Base-by-base conservation (phyloP, 2,113 vertebrate species). In the Steatornis caripensis region DNA sequence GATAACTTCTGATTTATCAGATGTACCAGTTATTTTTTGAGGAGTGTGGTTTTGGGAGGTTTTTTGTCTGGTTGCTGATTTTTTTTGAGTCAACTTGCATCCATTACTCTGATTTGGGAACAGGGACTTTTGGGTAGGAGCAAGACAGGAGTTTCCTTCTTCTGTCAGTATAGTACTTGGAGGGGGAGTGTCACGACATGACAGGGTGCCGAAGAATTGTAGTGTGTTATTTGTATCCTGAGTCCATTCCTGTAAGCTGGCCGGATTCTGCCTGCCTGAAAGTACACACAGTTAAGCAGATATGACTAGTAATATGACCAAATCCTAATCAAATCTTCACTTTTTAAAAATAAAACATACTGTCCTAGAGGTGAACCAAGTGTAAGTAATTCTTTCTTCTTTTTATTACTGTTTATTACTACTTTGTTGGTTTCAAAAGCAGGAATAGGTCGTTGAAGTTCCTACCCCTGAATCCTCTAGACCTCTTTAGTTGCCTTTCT, bases 201-300 rank as follows among this genome's bases (percentile, higher is more conserved):
- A 4, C 16, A 16, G 37, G 0, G 1, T 77, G 5, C 37, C 45
- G 13, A 22, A 6, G 54, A 69, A 64, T 4, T 69, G 34, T 12
- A 0, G 4, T 45, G 11, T 41, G 24, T 84, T 17, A 7, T 45
- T 68, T 45, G 24, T n/a, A 0, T 32, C 19, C 6, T 1, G 1
- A 54, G 55, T 51, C 70, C n/a, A 1, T 54, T 65, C 29, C 66
- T 43, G 0, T 23, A 14, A 79, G n/a, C 30, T 39, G 0, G 5
- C 46, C 36, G 34, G 15, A 34, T 41, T 69, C 64, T 82, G 39
- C 37, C 41, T 81, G 26, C 29, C 23, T 26, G 11, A 81, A 81
- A 26, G 29, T 26, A 49, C 30, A 54, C 45, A 34, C 65, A 48
- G 17, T 39, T 71, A 37, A 51, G 53, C 34, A 81, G 22, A 22